Evolutionary conservation across 1,140 invertebrate genomes (phyloP), one percentile per base, ranked within the genome.

Genomic region (Amphibalanus amphitrite): DNA sequence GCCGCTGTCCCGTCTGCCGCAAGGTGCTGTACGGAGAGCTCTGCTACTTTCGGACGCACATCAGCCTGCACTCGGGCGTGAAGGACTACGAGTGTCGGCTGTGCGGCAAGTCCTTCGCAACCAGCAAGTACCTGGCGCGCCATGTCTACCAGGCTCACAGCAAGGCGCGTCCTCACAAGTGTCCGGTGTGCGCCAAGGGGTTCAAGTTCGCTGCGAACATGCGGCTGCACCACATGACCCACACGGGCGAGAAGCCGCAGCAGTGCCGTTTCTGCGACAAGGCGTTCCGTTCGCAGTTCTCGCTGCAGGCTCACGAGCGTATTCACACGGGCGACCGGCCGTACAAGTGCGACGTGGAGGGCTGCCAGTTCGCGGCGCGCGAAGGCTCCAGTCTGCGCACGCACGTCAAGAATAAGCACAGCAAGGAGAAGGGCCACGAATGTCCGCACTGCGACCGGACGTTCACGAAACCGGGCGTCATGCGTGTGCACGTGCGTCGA

Each of bases 31-130:
- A 23, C 47, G 47, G 47, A 8, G 47, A 8, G 1, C 13, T 59
- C 47, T 3, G 47, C 47, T 8, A 59, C 47, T 59, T 74, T 38
- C 72, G 72, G 28, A 73, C 72, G 20, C 75, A 75, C 69, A 67
- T 75, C 28, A 71, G 75, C 47, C 69, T 72, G n/a, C 74, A 74
- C 71, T 73, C 74, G 26, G 74, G 72, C 1, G 70, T 73, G 65
- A 73, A 71, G 38, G 72, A 73, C 17, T 74, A 74, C 71, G 72
- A 71, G 26, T 75, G 75, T 71, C 73, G 72, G 29, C 72, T 72
- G 33, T 75, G 75, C 71, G 71, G 72, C 0, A 65, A 71, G 40
- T 65, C 74, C n/a, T 74, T 74, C 67, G 68, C 71, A 15, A 71
- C 73, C 1, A 71, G 71, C 6, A 73, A 71, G 3, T 71, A 72